Evolutionary conservation across 2,888 invertebrate species (phyloP), one percentile per base, ranked within the genome.

Genomic region (Allygus modestus): DNA sequence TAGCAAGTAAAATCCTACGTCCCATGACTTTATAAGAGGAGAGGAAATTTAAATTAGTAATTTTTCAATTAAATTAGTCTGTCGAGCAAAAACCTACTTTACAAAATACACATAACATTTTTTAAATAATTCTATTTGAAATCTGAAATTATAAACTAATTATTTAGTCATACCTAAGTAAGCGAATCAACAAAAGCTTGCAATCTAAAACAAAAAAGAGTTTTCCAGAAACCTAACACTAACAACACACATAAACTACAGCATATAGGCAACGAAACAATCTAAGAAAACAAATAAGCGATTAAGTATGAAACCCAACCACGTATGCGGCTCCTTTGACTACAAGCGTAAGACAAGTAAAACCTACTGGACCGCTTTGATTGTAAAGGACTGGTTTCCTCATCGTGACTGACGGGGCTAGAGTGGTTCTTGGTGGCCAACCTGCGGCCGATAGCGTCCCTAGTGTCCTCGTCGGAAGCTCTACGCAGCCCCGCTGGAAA

Each of bases 351-450:
- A 84, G 23, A 20, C 26, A 54, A 43, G 12, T 26, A 41, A 51
- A 87, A 86, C 96, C 91, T 96, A 96, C 96, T 96, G 91, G 96
- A 95, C 93, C 95, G 92, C 91, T 96, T 96, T 89, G 94, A 94
- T 91, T 95, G 95, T 89, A 96, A 94, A 89, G 96, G 96, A 90
- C 96, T 96, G 91, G 96, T 94, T 93, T 96, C 96, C 89, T 95
- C 92, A 89, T 92, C 92, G 89, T 92, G 91, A 85, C 86, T 84
- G n/a, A 86, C 85, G 65, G 37, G 84, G 84, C 90, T 92, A 90
- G 88, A 87, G 83, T 88, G 88, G 79, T 89, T 88, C 83, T 89
- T 87, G 81, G 89, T 89, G 15, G 90, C 89, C 69, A 90, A 87
- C 73, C 89, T 88, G 33, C 89, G 87, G 31, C 89, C 90, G 54